Percentiles rank a stretch among this genome's conserved stretches.
Conservation (phyloP, 53 echinoderm and acorn worm species). For the Paelopatides confundens region DNA sequence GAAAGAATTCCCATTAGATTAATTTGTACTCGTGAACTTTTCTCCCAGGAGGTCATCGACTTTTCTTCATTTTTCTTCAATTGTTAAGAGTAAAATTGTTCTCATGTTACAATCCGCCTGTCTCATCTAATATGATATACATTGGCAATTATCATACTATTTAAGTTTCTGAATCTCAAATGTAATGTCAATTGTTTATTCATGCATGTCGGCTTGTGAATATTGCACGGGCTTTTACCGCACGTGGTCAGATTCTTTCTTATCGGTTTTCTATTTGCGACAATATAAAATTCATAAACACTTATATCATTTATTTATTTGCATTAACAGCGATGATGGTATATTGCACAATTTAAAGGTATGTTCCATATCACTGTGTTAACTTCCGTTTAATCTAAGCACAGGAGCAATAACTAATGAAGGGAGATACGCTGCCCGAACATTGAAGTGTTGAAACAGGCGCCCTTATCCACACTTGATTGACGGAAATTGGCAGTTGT, state of each 20-base stretch:
- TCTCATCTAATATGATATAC: too few species aligned
- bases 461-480: background rate
- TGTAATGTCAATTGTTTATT: background rate
- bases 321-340: background rate
- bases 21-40: background rate
- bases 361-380: too few species aligned
- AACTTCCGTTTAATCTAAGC: background rate
- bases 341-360: too few species aligned
- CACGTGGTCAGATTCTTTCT: too few species aligned
- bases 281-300: background rate
- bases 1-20: too few species aligned
- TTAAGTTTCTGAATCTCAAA: too few species aligned
- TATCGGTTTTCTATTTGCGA: too few species aligned
- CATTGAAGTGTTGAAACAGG: conserved; percentile 30
- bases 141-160: too few species aligned
- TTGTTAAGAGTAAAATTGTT: background rate
- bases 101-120: too few species aligned
- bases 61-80: background rate
- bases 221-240: background rate
- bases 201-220: background rate
- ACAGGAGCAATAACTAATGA: background rate
- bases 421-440: background rate
- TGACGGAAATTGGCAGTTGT: conserved; percentile 37
- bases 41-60: background rate
- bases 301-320: background rate